These are phyloP conservation scores for Macquaria ambigua DNA, from an alignment of 2,113 vertebrate species.

Conservation along the genomic window DNA sequence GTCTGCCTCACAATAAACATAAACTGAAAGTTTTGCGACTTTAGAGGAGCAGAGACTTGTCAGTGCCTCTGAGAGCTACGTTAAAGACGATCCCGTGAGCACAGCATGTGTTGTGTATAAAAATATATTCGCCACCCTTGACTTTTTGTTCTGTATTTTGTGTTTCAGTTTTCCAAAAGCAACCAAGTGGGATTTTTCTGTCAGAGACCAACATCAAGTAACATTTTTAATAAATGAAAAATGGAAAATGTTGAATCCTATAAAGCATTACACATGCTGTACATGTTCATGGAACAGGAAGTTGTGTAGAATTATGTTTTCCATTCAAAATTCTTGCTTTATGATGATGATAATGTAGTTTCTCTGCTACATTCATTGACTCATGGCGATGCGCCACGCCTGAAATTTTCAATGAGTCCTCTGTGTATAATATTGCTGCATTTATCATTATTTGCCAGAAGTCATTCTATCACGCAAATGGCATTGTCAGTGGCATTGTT, in stretches of 20 bases:
- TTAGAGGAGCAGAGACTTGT: constrained; percentile 14
- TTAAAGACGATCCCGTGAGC: constrained; percentile 25
- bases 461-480: constrained; percentile 44
- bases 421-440: constrained; percentile 10
- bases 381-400: not conserved
- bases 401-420: constrained; percentile 29
- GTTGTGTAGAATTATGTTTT: not conserved
- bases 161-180: constrained; percentile 15
- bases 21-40: constrained; percentile 38
- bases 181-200: constrained; percentile 12
- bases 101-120: constrained; percentile 24
- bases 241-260: not conserved
- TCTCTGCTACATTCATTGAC: constrained; percentile 9
- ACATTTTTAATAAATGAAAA: not conserved
- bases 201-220: not conserved
- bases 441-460: constrained; percentile 44
- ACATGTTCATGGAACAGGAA: not conserved
- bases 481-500: constrained; percentile 23
- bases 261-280: not conserved
- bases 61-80: not conserved
- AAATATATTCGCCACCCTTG: constrained; percentile 27
- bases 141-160: constrained; percentile 33
- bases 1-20: not conserved
- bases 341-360: not conserved
- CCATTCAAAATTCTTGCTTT: not conserved